Conservation (phyloP, 2,113 vertebrate species). For the Passer domesticus region DNA sequence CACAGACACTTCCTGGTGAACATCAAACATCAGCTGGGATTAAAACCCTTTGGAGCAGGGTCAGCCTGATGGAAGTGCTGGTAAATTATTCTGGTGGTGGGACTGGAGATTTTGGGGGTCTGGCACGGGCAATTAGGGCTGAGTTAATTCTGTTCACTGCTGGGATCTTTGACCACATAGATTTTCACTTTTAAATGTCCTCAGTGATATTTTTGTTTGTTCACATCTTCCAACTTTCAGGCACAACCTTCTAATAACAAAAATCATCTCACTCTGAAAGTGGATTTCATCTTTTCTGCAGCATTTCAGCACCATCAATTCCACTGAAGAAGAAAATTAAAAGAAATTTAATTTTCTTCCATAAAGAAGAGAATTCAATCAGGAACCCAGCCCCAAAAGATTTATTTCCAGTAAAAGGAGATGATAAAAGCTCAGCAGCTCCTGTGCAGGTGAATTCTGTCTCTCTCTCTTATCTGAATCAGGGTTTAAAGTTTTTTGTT, state of each 20-base stretch:
- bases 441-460: fast-evolving
- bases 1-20: neutral
- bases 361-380: neutral
- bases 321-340: no score
- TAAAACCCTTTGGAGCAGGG: neutral
- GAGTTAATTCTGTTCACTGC: neutral
- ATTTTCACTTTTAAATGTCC: neutral
- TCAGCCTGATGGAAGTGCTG: neutral
- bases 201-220: neutral
- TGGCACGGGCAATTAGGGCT: neutral
- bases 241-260: neutral
- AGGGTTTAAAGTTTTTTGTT: neutral
- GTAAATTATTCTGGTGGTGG: neutral
- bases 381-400: neutral
- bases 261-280: neutral
- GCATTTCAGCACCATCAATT: neutral
- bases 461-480: neutral
- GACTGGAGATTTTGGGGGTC: neutral
- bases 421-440: neutral
- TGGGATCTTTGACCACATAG: neutral
- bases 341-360: no score
- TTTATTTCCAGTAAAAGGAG: neutral
- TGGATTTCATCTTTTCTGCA: neutral
- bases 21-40: neutral
- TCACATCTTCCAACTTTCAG: neutral